Percentiles rank a stretch among this genome's conserved stretches.
phyloP scores from a whole-genome alignment of 1,140 invertebrate genomes.

The Branchinecta lindahli region DNA sequence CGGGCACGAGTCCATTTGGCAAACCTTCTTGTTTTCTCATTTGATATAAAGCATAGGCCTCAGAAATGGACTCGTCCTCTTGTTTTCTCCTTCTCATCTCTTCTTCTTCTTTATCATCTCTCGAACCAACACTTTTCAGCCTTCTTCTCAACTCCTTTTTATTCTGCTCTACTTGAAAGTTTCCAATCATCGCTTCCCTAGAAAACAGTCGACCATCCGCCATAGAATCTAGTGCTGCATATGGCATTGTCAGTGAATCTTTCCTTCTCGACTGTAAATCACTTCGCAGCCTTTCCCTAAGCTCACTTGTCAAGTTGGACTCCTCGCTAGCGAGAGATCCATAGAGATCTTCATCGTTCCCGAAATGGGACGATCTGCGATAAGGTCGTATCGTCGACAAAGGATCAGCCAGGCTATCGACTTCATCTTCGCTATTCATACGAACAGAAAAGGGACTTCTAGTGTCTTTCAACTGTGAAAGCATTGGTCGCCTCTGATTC shows the following conservation, averaged over 20 bases:
- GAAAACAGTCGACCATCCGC: background rate
- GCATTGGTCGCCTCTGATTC: background rate
- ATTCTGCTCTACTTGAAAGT: background rate
- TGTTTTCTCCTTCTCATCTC: background rate
- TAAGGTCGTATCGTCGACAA: background rate
- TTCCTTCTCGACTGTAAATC: background rate
- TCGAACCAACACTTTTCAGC: background rate
- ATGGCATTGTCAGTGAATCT: conserved; percentile 1
- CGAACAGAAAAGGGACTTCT: background rate
- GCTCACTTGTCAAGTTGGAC: conserved; percentile 1
- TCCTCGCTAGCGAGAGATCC: background rate
- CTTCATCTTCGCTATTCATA: background rate
- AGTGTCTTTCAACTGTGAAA: background rate
- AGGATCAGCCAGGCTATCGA: background rate
- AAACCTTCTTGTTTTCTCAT: background rate
- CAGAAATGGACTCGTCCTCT: background rate
- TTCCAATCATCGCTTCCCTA: background rate
- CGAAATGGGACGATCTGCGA: background rate
- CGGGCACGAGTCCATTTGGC: background rate
- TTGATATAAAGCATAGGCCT: conserved; percentile 6
- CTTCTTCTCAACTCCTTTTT: background rate
- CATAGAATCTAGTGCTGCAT: conserved; percentile 5
- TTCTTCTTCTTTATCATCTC: conserved; percentile 6
- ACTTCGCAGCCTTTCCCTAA: background rate
- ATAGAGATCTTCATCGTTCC: background rate